A percentile compares a stretch with the other conserved stretches of the same genome.
phyloP scores from a whole-genome alignment of 2,797 vertebrate species.

The Gallinago solitaria region DNA sequence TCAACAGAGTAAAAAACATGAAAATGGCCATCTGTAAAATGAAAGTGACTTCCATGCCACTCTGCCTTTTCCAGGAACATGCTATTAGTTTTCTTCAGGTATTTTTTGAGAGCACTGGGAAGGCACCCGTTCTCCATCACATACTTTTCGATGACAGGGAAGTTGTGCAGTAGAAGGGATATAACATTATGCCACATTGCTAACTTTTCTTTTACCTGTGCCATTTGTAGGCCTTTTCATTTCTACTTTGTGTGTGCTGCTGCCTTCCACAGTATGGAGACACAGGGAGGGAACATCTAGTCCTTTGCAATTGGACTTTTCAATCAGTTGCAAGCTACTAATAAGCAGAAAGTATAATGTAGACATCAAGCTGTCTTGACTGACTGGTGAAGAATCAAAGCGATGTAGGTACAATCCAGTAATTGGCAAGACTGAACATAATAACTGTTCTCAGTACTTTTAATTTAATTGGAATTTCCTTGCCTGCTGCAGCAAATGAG shows the following conservation, averaged over 20 bases:
- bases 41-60: neutral
- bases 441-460: conserved; percentile 63
- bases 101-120: conserved; percentile 3
- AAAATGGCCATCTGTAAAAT: conserved; percentile 26
- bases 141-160: neutral
- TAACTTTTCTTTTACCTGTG: conserved; percentile 8
- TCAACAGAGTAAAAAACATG: neutral
- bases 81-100: neutral
- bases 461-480: conserved; percentile 70
- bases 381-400: conserved; percentile 66
- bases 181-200: neutral
- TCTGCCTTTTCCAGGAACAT: neutral
- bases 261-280: conserved; percentile 25
- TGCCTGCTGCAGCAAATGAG: conserved; percentile 61
- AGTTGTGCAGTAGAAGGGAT: neutral
- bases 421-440: conserved; percentile 67
- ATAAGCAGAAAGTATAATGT: conserved; percentile 63
- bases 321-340: conserved; percentile 57
- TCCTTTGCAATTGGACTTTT: conserved; percentile 59
- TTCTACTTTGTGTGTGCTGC: conserved; percentile 33
- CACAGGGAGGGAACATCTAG: conserved; percentile 24
- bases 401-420: conserved; percentile 47
- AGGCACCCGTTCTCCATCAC: neutral
- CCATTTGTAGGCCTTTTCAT: conserved; percentile 6
- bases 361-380: conserved; percentile 71